phyloP scores from a whole-genome alignment of 2,888 invertebrate genomes.

The Euproctis similis region DNA sequence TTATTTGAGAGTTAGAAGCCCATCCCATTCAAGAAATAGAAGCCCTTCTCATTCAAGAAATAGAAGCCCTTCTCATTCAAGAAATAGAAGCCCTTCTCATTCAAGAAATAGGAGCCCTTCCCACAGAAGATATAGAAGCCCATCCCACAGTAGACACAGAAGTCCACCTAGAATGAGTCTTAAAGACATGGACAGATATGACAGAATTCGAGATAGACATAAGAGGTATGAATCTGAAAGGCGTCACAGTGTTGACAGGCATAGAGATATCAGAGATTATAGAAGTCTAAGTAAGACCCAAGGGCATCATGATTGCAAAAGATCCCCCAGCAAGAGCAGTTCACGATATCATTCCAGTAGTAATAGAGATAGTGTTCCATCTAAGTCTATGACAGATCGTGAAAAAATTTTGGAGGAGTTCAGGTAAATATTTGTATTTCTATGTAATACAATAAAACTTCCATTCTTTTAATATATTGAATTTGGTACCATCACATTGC shows the following conservation, averaged over 20 bases:
- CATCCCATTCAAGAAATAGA: neutral
- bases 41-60: neutral
- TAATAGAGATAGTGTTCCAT: constrained; percentile 26
- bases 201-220: constrained; percentile 31
- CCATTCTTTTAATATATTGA: too few species aligned
- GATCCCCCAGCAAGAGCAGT: constrained; percentile 38
- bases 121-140: neutral
- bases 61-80: constrained; percentile 14
- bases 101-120: constrained; percentile 6
- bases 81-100: constrained; percentile 12
- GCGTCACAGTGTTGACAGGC: constrained; percentile 28
- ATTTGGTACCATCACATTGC: too few species aligned
- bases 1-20: neutral
- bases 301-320: constrained; percentile 15
- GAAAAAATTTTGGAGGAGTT: constrained; percentile 65
- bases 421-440: too few species aligned
- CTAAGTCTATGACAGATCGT: constrained; percentile 51
- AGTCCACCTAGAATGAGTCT: constrained; percentile 29
- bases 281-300: constrained; percentile 32
- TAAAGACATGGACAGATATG: constrained; percentile 24
- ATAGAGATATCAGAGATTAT: constrained; percentile 20
- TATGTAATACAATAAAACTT: too few species aligned
- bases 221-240: constrained; percentile 40
- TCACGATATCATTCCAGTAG: constrained; percentile 24
- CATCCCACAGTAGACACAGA: constrained; percentile 17